phyloP scores from a whole-genome alignment of 2,797 vertebrate species.

The Lagorchestes hirsutus region DNA sequence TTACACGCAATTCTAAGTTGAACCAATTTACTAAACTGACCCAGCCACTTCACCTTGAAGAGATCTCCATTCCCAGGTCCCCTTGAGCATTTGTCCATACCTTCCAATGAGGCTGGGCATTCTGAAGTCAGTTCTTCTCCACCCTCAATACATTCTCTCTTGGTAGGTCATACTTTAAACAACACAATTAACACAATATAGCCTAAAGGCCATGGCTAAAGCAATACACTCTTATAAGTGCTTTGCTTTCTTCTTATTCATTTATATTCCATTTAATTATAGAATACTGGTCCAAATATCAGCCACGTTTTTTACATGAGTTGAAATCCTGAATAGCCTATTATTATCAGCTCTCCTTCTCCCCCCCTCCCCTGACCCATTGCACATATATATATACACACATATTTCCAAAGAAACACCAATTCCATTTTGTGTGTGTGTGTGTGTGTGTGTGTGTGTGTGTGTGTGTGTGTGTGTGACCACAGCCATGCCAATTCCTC shows the following conservation, averaged over 20 bases:
- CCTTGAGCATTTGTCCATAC: background rate
- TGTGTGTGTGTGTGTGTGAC: background rate
- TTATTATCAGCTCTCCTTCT: background rate
- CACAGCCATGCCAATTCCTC: background rate
- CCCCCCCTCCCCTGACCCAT: background rate
- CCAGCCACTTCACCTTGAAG: background rate
- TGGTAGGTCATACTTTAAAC: background rate
- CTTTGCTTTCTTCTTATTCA: too few species aligned
- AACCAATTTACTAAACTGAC: background rate
- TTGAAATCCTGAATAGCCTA: background rate
- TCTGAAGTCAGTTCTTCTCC: background rate
- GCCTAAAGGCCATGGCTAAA: too few species aligned
- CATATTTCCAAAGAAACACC: background rate
- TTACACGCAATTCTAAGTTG: background rate
- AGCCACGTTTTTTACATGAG: background rate
- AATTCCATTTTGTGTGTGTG: background rate
- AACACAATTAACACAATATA: too few species aligned
- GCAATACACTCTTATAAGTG: too few species aligned
- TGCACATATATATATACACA: too few species aligned
- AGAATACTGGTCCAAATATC: background rate
- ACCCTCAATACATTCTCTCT: background rate
- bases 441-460: background rate
- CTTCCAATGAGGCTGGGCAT: background rate
- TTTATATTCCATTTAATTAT: background rate
- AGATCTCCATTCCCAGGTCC: background rate